Base-by-base conservation (phyloP, 2,888 invertebrate species). In the Strigamia maritima region DNA sequence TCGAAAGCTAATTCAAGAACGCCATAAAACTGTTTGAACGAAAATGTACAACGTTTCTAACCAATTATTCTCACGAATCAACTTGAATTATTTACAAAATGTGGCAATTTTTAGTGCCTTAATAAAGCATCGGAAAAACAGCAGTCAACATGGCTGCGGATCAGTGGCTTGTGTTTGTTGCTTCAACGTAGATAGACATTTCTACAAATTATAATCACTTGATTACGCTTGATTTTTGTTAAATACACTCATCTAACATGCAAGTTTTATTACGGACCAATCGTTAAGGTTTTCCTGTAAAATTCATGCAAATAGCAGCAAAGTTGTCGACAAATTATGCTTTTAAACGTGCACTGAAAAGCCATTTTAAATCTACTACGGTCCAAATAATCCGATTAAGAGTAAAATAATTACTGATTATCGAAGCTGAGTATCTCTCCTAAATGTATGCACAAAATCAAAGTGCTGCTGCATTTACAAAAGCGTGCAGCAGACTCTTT, bases 151-250 rank as follows among this genome's bases (percentile, higher is more conserved):
- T 74, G 75, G 75, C 75, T 19, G 75, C 35, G 19, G 16, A 28
- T 28, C 31, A 19, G 26, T 19, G n/a, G 28, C 19, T 74, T 74
- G 75, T 74, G 75, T 74, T 74, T 74, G 75, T 74, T 74, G 26
- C 28, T 35, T 19, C 35, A 26, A 74, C 19, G 24, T 74, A 8
- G 4, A 28, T 28, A n/a, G 75, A 26, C 26, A 28, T 74, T 74
- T 35, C 28, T 19, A 54, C 22, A 8, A 3, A 6, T 3, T 8
- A 0, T 22, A 6, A 8, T 54, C 19, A 54, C 1, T 19, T 6
- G n/a, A 54, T 35, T 35, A 35, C 6, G 35, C 19, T 19, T 3
- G 8, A 54, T 54, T 19, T 19, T 6, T 19, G 16, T 4, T 44
- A 4, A 12, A 44, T n/a, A 44, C 12, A 44, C 14, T 44, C 44